Percentiles rank a stretch among this genome's conserved stretches.
Evolutionary conservation across 2,888 invertebrate genomes (phyloP).

Genomic region (Ctena decussata): DNA sequence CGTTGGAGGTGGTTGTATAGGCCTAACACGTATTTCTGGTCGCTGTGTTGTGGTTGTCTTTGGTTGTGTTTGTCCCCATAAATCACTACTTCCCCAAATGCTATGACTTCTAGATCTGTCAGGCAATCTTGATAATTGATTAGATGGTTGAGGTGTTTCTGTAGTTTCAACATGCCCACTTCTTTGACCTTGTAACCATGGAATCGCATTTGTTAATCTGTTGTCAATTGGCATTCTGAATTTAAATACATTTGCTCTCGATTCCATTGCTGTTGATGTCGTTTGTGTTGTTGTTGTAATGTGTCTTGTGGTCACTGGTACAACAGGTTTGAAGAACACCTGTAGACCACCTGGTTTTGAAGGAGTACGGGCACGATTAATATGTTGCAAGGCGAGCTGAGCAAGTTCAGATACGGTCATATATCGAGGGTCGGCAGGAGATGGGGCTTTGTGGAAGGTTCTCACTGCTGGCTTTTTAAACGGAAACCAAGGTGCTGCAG

Average conservation of each 20-base stretch:
- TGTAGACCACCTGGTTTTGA: slow-evolving; percentile 16
- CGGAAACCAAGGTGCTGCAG: background rate
- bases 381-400: slow-evolving; percentile 24
- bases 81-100: background rate
- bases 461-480: background rate
- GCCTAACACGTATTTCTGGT: background rate
- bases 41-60: background rate
- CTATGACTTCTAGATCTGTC: background rate
- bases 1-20: background rate
- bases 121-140: background rate
- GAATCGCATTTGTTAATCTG: background rate
- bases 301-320: background rate
- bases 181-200: background rate
- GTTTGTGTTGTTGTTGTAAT: background rate
- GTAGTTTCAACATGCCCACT: background rate
- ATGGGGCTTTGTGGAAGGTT: background rate
- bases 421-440: slow-evolving; percentile 23
- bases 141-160: background rate
- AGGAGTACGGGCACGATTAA: background rate
- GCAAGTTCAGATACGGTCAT: slow-evolving; percentile 54
- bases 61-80: background rate
- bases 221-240: background rate
- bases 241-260: background rate
- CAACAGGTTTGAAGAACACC: slow-evolving; percentile 34
- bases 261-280: background rate